Percentiles rank a stretch among this genome's conserved stretches.
Conservation (phyloP, 2,797 vertebrate species). For the Sebastes wilsoni region DNA sequence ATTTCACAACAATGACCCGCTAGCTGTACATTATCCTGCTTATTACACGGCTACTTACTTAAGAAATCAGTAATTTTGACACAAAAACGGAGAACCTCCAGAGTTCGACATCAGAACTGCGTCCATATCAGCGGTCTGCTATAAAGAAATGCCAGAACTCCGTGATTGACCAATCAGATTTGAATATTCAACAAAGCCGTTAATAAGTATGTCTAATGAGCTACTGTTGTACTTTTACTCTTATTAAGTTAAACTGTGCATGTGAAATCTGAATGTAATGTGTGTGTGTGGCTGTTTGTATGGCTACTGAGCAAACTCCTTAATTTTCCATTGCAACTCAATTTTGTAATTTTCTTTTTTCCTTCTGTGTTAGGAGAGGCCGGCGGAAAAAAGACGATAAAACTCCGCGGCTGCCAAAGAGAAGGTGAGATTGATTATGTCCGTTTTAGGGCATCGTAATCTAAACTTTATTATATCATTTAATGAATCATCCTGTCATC, state of each 20-base stretch:
- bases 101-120: too few relatives aligned
- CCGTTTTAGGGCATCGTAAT: not conserved
- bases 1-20: too few relatives aligned
- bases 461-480: not conserved
- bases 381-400: slow-evolving; percentile 97
- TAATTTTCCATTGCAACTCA: not conserved
- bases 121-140: too few relatives aligned
- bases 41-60: too few relatives aligned
- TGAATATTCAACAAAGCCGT: too few relatives aligned
- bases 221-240: not conserved
- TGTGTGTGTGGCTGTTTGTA: not conserved
- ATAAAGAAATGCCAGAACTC: too few relatives aligned
- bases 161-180: too few relatives aligned
- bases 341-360: not conserved
- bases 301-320: not conserved
- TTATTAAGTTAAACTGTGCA: not conserved
- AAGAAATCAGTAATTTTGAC: too few relatives aligned
- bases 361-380: slow-evolving; percentile 85
- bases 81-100: too few relatives aligned
- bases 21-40: too few relatives aligned
- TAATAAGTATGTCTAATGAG: not conserved
- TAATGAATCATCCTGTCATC: not conserved
- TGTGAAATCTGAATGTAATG: not conserved
- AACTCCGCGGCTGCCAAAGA: slow-evolving; percentile 94
- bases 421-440: slow-evolving; percentile 84